Conservation (phyloP, 1,140 invertebrate genomes). For the Saccostrea echinata region DNA sequence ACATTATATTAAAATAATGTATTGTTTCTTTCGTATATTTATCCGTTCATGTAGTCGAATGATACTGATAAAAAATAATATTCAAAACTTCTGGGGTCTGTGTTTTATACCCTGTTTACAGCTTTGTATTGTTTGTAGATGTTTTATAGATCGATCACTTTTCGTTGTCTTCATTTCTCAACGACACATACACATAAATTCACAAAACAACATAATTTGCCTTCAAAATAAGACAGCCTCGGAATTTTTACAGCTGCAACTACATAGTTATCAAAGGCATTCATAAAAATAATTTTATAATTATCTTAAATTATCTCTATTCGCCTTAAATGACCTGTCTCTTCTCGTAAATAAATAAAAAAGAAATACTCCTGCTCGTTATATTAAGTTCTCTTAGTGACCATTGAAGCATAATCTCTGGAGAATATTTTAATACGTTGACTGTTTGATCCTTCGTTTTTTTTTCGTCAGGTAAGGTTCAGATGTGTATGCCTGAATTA, state of each 20-base stretch:
- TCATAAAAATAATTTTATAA: background rate
- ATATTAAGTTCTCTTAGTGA: background rate
- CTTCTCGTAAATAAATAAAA: background rate
- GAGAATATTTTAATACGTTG: background rate
- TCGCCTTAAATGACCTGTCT: background rate
- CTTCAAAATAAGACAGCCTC: background rate
- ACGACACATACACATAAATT: too few species aligned
- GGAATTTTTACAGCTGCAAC: background rate
- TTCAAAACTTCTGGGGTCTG: too few species aligned
- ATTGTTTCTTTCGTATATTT: too few species aligned
- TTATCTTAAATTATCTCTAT: background rate
- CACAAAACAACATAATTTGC: background rate
- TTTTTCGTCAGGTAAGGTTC: background rate
- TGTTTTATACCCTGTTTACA: too few species aligned
- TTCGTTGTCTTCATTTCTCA: too few species aligned
- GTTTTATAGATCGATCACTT: too few species aligned
- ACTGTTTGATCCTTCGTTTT: background rate
- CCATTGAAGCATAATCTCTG: background rate
- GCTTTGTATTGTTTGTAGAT: too few species aligned
- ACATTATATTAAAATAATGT: too few species aligned
- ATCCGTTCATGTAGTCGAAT: too few species aligned
- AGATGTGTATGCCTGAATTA: slow-evolving; percentile 6
- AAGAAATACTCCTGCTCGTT: background rate
- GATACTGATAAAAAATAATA: too few species aligned
- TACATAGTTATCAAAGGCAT: background rate